Evolutionary conservation across 2,888 invertebrate genomes (phyloP).

Genomic region (Nipponacmea schrenckii): DNA sequence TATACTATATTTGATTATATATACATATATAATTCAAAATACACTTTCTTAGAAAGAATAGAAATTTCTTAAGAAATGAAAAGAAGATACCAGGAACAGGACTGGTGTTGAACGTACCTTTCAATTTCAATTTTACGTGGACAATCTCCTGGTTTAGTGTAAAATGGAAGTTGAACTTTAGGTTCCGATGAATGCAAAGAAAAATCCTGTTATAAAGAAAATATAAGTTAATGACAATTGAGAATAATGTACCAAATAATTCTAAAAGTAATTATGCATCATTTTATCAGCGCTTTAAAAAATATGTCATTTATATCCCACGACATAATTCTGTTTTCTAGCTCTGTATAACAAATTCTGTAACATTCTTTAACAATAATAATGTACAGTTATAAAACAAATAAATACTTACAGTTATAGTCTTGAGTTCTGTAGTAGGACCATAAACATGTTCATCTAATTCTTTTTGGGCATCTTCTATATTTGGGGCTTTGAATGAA

Average conservation of each 20-base stretch:
- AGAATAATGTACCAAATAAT: background rate
- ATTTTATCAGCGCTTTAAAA: background rate
- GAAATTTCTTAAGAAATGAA: too few species aligned
- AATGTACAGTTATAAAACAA: conserved; percentile 73
- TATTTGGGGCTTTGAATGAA: conserved; percentile 29
- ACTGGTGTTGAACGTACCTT: conserved; percentile 68
- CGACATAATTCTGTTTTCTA: too few species aligned
- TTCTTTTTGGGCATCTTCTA: conserved; percentile 37
- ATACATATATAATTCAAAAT: too few species aligned
- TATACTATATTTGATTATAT: too few species aligned
- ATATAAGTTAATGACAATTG: background rate
- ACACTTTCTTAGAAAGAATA: too few species aligned
- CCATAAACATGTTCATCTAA: conserved; percentile 54
- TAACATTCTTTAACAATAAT: too few species aligned
- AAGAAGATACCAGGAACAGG: background rate
- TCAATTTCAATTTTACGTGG: conserved; percentile 85
- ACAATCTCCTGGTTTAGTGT: conserved; percentile 76
- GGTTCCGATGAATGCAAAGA: conserved; percentile 83
- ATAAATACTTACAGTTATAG: conserved; percentile 53
- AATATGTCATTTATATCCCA: background rate
- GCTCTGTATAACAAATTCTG: too few species aligned
- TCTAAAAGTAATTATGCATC: background rate
- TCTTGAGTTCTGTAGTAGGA: conserved; percentile 61
- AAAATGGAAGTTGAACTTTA: conserved; percentile 81
- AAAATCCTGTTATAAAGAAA: conserved; percentile 70